Evolutionary conservation across 2,113 vertebrate species (phyloP).

Genomic region (Scopus umbretta): DNA sequence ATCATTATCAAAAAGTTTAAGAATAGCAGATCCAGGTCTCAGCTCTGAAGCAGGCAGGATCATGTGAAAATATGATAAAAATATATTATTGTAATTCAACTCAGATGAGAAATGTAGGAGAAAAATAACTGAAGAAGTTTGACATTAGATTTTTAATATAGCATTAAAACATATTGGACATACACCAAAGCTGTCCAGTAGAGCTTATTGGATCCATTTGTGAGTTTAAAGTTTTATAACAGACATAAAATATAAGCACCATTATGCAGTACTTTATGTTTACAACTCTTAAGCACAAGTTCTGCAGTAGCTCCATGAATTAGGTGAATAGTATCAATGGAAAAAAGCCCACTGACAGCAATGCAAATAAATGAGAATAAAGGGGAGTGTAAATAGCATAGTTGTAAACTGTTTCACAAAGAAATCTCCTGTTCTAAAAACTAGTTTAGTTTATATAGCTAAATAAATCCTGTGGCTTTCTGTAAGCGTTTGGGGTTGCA

Average conservation of each 20-base stretch:
- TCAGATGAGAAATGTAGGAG: background rate
- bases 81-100: background rate
- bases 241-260: background rate
- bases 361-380: background rate
- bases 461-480: background rate
- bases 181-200: background rate
- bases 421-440: background rate
- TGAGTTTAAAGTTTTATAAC: slow-evolving; percentile 14
- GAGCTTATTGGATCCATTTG: slow-evolving; percentile 1
- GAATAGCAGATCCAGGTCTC: background rate
- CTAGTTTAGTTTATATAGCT: background rate
- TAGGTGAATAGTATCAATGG: background rate
- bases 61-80: background rate
- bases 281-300: background rate
- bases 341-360: background rate
- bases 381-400: background rate
- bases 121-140: background rate
- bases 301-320: background rate
- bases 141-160: background rate
- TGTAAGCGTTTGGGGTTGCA: background rate
- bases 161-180: background rate
- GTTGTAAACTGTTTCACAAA: background rate
- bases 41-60: background rate
- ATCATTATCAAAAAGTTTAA: background rate
- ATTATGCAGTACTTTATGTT: background rate